These are phyloP conservation scores for Pocillopora meandrina DNA, from an alignment of 92 coral and sea anemone species.

Conservation along the genomic window DNA sequence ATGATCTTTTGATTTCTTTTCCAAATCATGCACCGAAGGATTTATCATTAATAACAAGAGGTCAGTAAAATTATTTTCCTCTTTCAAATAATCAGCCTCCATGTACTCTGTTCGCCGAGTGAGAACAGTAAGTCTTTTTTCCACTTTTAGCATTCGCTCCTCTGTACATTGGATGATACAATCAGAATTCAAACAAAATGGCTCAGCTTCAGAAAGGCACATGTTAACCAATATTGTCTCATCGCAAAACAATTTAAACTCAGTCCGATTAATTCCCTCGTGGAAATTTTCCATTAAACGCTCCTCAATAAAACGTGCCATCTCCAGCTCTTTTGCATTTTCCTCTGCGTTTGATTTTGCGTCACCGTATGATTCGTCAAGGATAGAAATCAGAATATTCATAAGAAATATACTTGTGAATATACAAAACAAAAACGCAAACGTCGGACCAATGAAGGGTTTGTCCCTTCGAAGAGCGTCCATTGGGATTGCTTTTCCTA, in stretches of 20 bases:
- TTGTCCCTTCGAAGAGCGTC: conserved; percentile 31
- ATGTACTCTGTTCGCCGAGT: neutral
- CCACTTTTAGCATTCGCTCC: conserved; percentile 2
- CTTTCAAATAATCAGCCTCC: neutral
- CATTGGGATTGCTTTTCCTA: conserved; percentile 56
- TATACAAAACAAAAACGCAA: conserved; percentile 20
- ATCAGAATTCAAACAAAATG: conserved; percentile 16
- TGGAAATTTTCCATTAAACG: neutral
- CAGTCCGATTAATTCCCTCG: neutral
- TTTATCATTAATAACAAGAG: neutral
- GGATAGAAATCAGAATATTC: conserved; percentile 34
- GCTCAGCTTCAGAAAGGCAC: conserved; percentile 15
- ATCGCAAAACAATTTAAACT: conserved; percentile 1
- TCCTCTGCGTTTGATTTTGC: conserved; percentile 19
- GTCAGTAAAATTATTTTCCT: neutral
- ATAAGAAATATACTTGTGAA: conserved; percentile 25
- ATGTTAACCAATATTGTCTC: neutral
- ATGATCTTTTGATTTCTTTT: too few relatives aligned
- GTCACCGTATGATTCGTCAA: conserved; percentile 37
- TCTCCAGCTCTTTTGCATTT: conserved; percentile 23
- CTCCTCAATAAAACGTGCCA: conserved; percentile 41
- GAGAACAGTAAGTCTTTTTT: neutral
- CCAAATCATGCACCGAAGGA: neutral
- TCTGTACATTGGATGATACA: neutral
- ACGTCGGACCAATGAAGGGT: conserved; percentile 16